Base-by-base conservation (phyloP, 2,113 vertebrate species). In the Upupa epops region DNA sequence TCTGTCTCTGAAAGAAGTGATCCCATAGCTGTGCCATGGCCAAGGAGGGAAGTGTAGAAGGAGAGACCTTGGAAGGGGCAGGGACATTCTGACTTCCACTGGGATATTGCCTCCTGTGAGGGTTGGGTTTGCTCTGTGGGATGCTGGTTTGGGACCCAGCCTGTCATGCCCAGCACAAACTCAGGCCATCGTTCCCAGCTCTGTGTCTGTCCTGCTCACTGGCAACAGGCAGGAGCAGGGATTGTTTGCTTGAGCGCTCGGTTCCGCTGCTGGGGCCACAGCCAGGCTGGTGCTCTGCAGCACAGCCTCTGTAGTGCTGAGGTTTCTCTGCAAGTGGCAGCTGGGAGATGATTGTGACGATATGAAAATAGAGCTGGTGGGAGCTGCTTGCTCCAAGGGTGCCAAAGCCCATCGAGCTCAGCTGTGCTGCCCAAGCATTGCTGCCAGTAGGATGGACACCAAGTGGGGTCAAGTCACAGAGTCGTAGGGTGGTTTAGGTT, bases 201-300 rank as follows among this genome's bases (percentile, higher is more conserved):
- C 40, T 2, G 2, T 48, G 15, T 46, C 63, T 48, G 0, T 54
- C 51, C n/a, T 0, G 0, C 7, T 31, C 45, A 4, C 5, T 0
- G 1, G 25, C 29, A 52, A 28, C 81, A 6, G 21, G 31, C 36
- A 61, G 54, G 69, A 56, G 61, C 63, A 45, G 55, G 28, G 31
- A 21, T 54, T 37, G 4, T 18, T 31, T 37, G 4, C 21, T 31
- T 1, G 1, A 11, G 64, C 0, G 2, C 31, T 45, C 6, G 31
- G 4, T 46, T 64, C 46, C 0, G 4, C 0, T 20, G 32, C n/a
- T 42, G 48, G 34, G 6, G 54, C 31, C 5, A 2, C 16, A n/a
- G 70, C 51, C 56, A 9, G 42, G 56, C 63, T 37, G 45, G 10
- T 8, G 36, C 28, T 24, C 2, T 3, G 52, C 1, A 0, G 10